Conservation (phyloP, 2,888 invertebrate genomes). For the Nomada fucata region DNA sequence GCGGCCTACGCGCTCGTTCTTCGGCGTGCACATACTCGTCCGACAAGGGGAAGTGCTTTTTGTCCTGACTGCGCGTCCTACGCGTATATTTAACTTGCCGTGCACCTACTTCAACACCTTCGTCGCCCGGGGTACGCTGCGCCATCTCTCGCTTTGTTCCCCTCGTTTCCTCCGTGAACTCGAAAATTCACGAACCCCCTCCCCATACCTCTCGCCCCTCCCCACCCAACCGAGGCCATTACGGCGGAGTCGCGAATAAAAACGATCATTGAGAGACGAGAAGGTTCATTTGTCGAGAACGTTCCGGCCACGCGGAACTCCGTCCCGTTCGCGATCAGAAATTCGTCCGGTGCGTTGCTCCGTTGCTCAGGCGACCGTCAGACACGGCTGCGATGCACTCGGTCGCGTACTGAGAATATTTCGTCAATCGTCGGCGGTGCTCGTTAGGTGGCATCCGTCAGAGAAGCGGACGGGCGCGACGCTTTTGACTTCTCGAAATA, state of each 20-base stretch:
- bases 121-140: constrained; percentile 52
- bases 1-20: constrained; percentile 62
- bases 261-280: too few relatives aligned
- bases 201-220: too few relatives aligned
- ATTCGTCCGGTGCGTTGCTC: constrained; percentile 1
- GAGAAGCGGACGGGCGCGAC: constrained; percentile 68
- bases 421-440: constrained; percentile 81
- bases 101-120: constrained; percentile 70
- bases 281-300: too few relatives aligned
- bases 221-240: too few relatives aligned
- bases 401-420: constrained; percentile 79
- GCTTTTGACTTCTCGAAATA: constrained; percentile 77
- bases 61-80: constrained; percentile 68
- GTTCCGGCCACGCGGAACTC: not conserved
- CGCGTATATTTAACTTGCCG: constrained; percentile 71
- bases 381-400: constrained; percentile 48
- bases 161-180: not conserved
- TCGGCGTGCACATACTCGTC: constrained; percentile 61
- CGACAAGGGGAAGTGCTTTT: constrained; percentile 69
- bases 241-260: too few relatives aligned
- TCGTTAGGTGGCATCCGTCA: constrained; percentile 80
- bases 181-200: too few relatives aligned
- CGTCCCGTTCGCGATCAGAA: not conserved
- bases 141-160: constrained; percentile 36
- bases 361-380: not conserved